A percentile compares a stretch with the other conserved stretches of the same genome.
Evolutionary conservation across 2,797 vertebrate genomes (phyloP).

Genomic region (Chloroceryle amazona): DNA sequence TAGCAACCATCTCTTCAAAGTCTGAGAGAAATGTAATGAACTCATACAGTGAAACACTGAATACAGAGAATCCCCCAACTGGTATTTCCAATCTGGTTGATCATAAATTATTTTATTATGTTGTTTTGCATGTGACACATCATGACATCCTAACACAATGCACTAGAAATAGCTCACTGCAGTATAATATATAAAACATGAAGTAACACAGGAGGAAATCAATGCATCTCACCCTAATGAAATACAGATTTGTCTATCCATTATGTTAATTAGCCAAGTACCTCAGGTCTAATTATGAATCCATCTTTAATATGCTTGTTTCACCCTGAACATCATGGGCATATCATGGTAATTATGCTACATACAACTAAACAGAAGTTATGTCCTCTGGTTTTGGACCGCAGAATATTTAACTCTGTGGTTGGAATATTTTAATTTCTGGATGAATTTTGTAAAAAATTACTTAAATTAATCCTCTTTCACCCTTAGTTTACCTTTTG

Average conservation of each 20-base stretch:
- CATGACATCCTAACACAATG: constrained; percentile 35
- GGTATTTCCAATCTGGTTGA: neutral
- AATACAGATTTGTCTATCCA: constrained; percentile 65
- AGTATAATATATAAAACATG: constrained; percentile 55
- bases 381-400: neutral
- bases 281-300: constrained; percentile 64
- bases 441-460: neutral
- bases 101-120: constrained; percentile 41
- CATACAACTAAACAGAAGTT: constrained; percentile 25
- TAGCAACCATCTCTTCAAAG: neutral
- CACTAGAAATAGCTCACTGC: constrained; percentile 42
- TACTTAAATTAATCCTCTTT: neutral
- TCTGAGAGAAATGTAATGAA: neutral
- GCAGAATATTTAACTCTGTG: constrained; percentile 16
- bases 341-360: constrained; percentile 10
- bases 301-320: constrained; percentile 65
- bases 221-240: constrained; percentile 64
- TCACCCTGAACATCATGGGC: constrained; percentile 57
- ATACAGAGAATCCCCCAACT: neutral
- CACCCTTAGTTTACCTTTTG: neutral
- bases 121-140: constrained; percentile 53
- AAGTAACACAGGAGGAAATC: constrained; percentile 65
- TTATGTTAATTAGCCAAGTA: constrained; percentile 73
- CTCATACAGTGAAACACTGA: neutral
- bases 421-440: neutral